Conservation (phyloP, 2,113 vertebrate species). For the Spea multiplicata region DNA sequence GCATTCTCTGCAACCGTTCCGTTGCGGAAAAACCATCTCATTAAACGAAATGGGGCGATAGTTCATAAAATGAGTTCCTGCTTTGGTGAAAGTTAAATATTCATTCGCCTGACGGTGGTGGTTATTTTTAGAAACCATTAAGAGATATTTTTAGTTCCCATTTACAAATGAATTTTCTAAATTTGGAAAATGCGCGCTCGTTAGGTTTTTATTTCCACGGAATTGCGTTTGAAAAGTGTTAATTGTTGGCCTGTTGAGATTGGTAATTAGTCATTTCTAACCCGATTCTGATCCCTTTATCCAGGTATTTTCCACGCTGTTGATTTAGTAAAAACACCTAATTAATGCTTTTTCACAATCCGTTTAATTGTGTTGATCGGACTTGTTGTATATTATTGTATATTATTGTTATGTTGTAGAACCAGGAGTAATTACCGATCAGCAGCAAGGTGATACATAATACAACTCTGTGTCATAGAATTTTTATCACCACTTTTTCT, state of each 20-base stretch:
- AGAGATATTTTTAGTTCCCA: constrained; percentile 64
- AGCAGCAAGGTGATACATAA: too few relatives aligned
- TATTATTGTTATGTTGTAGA: not conserved
- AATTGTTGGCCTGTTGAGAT: constrained; percentile 34
- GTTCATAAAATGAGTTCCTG: constrained; percentile 43
- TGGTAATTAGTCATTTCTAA: constrained; percentile 42
- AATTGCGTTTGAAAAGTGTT: constrained; percentile 31
- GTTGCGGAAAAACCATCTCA: constrained; percentile 48
- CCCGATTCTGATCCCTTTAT: not conserved
- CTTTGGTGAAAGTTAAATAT: constrained; percentile 50
- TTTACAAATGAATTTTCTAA: constrained; percentile 57
- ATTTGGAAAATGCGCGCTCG: constrained; percentile 63
- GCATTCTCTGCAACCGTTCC: too few relatives aligned
- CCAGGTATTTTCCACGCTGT: not conserved
- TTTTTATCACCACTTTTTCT: too few relatives aligned
- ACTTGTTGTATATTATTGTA: too few relatives aligned
- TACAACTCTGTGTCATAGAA: too few relatives aligned
- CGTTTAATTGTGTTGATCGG: not conserved
- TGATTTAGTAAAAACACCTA: not conserved
- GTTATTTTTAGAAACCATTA: constrained; percentile 69
- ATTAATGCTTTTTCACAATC: not conserved
- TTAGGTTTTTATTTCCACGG: constrained; percentile 47
- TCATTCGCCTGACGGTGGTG: constrained; percentile 45
- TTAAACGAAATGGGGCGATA: constrained; percentile 48
- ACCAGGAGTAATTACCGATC: not conserved